phyloP scores from a whole-genome alignment of 2,888 invertebrate genomes.

The Harpagoxenus sublaevis region DNA sequence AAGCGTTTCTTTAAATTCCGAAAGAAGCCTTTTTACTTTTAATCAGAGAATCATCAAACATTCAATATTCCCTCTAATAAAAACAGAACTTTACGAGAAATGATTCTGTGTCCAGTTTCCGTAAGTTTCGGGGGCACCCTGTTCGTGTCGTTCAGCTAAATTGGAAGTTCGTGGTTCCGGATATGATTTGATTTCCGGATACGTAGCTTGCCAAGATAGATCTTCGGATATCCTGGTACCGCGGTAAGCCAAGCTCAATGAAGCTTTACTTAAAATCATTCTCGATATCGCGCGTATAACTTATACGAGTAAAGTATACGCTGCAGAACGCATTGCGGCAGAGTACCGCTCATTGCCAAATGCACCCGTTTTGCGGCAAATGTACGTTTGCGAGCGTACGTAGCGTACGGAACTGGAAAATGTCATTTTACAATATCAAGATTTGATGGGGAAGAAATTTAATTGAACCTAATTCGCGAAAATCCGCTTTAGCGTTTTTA shows the following conservation, averaged over 20 bases:
- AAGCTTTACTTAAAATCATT: slow-evolving; percentile 46
- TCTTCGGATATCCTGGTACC: slow-evolving; percentile 47
- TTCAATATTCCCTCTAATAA: neutral
- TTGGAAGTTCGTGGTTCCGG: slow-evolving; percentile 41
- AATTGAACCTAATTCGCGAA: neutral
- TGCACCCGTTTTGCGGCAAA: slow-evolving; percentile 56
- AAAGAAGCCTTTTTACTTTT: neutral
- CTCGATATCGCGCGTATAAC: slow-evolving; percentile 68
- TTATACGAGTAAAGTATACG: slow-evolving; percentile 75
- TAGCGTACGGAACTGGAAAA: neutral
- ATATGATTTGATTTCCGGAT: slow-evolving; percentile 65
- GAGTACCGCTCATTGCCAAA: slow-evolving; percentile 79
- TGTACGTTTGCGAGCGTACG: slow-evolving; percentile 13
- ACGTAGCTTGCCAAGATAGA: slow-evolving; percentile 53
- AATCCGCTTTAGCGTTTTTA: neutral
- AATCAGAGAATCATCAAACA: neutral
- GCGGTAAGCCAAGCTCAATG: slow-evolving; percentile 48
- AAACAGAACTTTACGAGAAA: neutral
- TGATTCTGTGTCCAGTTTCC: slow-evolving; percentile 5
- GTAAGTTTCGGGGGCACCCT: neutral
- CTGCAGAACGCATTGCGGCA: slow-evolving; percentile 81
- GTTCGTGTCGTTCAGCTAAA: slow-evolving; percentile 36
- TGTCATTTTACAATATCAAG: slow-evolving; percentile 6
- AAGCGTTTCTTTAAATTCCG: neutral
- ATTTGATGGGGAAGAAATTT: neutral